Evolutionary conservation across 2,113 vertebrate genomes (phyloP).

Genomic region (Gymnobelideus leadbeateri): DNA sequence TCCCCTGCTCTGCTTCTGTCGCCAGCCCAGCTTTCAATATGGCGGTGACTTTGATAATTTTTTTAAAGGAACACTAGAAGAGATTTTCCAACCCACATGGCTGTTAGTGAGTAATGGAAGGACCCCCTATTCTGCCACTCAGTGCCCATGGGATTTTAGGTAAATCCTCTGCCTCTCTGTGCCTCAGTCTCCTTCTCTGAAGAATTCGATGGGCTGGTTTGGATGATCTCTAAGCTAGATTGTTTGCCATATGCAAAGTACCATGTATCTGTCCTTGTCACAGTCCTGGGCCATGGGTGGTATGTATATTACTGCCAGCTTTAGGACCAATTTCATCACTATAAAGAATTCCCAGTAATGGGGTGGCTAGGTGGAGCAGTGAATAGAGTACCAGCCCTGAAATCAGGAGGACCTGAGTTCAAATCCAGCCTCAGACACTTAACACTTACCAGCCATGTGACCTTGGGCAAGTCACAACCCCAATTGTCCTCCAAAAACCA

Average conservation of each 20-base stretch:
- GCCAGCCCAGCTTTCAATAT: background rate
- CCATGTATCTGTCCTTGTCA: background rate
- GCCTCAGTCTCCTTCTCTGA: background rate
- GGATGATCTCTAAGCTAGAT: background rate
- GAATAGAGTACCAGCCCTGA: too few species aligned
- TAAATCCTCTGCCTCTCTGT: background rate
- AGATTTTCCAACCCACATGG: background rate
- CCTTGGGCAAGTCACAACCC: too few species aligned
- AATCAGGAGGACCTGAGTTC: too few species aligned
- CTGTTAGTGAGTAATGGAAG: fast-evolving
- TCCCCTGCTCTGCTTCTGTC: background rate
- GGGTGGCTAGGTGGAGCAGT: too few species aligned
- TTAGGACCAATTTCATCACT: background rate
- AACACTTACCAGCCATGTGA: too few species aligned
- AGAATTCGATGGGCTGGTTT: too few species aligned
- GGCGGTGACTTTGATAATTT: background rate
- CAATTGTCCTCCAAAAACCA: too few species aligned
- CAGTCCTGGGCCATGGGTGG: background rate
- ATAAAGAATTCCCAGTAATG: background rate
- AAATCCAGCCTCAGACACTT: too few species aligned
- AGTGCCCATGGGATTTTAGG: background rate
- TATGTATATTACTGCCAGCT: background rate
- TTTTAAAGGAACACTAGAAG: background rate
- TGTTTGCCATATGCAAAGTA: background rate
- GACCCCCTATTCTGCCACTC: too few species aligned